A percentile compares a stretch with the other conserved stretches of the same genome.
Evolutionary conservation across 1,140 invertebrate genomes (phyloP).

Genomic region (Nixonia krombeini): DNA sequence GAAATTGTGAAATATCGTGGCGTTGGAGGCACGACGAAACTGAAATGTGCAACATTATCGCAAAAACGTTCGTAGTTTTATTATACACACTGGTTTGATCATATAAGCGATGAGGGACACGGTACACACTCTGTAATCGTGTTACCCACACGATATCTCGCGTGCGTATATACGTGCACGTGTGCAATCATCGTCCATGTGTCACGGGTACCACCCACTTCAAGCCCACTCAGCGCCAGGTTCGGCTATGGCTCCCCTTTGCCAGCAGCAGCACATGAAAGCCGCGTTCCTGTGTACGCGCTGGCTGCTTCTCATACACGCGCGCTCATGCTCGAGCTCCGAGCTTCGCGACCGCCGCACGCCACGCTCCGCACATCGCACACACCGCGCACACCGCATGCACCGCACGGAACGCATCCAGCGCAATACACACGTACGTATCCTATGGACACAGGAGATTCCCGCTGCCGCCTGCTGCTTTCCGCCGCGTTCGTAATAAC

Average conservation of each 20-base stretch:
- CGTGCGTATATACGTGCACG: constrained; percentile 14
- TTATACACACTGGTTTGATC: no score
- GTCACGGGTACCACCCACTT: constrained; percentile 39
- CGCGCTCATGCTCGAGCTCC: constrained; percentile 16
- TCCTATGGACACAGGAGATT: no score
- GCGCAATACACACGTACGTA: no score
- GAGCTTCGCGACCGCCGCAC: constrained; percentile 1
- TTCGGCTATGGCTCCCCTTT: constrained; percentile 41
- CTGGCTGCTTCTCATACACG: constrained; percentile 35
- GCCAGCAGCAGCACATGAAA: constrained; percentile 44
- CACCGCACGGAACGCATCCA: no score
- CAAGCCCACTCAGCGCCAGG: constrained; percentile 44
- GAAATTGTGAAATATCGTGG: no score
- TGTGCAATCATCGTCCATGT: constrained; percentile 19
- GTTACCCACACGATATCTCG: constrained; percentile 40
- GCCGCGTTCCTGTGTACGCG: constrained; percentile 40
- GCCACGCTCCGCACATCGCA: no score
- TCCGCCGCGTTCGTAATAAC: no score
- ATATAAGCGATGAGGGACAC: constrained; percentile 33
- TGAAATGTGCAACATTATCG: no score
- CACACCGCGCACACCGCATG: no score
- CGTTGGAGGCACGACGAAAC: no score
- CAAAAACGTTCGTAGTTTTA: no score
- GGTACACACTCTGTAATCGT: constrained; percentile 36
- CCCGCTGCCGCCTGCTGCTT: no score